Conservation (phyloP, 2,113 vertebrate species). For the Callipepla squamata region DNA sequence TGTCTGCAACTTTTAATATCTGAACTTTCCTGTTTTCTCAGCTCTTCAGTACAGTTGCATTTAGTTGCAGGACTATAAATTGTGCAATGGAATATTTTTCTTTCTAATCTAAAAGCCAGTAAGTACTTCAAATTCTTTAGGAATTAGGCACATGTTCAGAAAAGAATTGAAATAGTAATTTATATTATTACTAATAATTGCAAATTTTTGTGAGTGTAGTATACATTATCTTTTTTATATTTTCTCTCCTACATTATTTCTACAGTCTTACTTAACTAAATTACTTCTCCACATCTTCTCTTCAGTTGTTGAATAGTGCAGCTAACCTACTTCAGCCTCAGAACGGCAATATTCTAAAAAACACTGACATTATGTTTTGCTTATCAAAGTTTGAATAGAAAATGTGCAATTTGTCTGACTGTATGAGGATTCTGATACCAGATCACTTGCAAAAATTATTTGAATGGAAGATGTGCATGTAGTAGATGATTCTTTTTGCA, state of each 20-base stretch:
- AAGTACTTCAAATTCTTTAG: not conserved
- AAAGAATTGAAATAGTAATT: not conserved
- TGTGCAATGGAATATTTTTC: not conserved
- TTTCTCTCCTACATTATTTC: not conserved
- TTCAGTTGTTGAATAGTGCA: not conserved
- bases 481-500: not conserved
- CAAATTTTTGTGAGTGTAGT: not conserved
- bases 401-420: not conserved
- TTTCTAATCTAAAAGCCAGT: not conserved
- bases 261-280: not conserved
- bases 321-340: not conserved
- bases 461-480: fast-evolving
- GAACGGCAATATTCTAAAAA: not conserved
- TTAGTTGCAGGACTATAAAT: not conserved
- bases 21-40: not conserved
- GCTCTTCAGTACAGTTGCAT: not conserved
- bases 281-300: not conserved
- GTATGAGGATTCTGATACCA: not conserved
- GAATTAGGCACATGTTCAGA: not conserved
- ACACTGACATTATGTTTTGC: not conserved
- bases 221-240: not conserved
- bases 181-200: not conserved
- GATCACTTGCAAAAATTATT: not conserved
- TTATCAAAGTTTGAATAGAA: not conserved
- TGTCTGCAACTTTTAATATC: not conserved